Percentiles rank a stretch among this genome's conserved stretches.
Evolutionary conservation across 1,140 invertebrate species (phyloP).

Genomic region (Orchesella cincta): DNA sequence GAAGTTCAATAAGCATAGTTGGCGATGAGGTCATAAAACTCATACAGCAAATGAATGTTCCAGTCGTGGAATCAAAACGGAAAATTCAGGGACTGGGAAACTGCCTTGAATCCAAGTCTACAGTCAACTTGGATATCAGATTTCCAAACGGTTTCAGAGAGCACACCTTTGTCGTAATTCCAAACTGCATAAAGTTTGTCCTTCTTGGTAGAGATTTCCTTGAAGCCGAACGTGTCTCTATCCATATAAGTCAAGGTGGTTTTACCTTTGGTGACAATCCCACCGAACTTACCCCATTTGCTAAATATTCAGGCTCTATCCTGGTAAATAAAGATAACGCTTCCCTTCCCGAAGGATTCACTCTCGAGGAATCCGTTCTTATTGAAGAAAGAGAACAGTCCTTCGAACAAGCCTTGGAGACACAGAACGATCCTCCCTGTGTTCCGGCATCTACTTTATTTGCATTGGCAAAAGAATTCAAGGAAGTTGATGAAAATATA

Average conservation of each 20-base stretch:
- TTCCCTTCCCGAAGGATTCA: too few species aligned
- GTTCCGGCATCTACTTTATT: too few species aligned
- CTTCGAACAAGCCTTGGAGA: too few species aligned
- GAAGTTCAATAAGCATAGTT: slow-evolving; percentile 21
- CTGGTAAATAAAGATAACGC: too few species aligned
- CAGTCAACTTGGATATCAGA: slow-evolving; percentile 8
- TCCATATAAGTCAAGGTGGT: slow-evolving; percentile 8
- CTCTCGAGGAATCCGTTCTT: too few species aligned
- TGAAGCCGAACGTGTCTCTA: background rate
- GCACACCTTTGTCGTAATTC: slow-evolving; percentile 31
- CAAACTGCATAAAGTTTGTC: background rate
- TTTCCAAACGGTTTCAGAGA: background rate
- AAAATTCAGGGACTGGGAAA: background rate
- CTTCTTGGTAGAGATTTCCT: slow-evolving; percentile 45
- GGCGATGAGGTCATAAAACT: slow-evolving; percentile 29
- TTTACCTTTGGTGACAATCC: slow-evolving; percentile 18
- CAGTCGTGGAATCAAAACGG: background rate
- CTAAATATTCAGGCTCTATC: too few species aligned
- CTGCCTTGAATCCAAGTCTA: background rate
- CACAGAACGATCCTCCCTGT: too few species aligned
- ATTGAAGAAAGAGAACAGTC: too few species aligned
- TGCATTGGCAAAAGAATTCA: too few species aligned
- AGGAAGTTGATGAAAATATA: too few species aligned
- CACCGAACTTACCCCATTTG: background rate
- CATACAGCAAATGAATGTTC: slow-evolving; percentile 10